Base-by-base conservation (phyloP, 1,140 invertebrate genomes). In the Neocloeon triangulifer region DNA sequence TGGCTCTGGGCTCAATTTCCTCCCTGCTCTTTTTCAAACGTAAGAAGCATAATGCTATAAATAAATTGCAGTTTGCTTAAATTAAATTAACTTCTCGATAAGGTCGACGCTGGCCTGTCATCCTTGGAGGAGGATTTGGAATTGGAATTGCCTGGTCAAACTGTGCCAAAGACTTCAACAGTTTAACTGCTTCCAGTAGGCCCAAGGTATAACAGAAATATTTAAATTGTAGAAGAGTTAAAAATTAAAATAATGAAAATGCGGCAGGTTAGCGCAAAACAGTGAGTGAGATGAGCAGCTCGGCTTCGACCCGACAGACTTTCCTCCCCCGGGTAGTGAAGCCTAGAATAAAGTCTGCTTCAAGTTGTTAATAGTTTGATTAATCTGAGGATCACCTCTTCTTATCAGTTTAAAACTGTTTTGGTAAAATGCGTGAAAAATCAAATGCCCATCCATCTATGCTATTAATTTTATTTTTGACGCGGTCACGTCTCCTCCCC, bases 141-240 rank as follows among this genome's bases (percentile, higher is more conserved):
- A 32, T 43, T 35, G 61, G 61, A 20, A 61, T 61, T 54, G 58
- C 52, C 16, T 56, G 55, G 45, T 40, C 55, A 21, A 63, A 63
- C 37, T 63, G 61, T 41, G 56, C 58, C 32, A 47, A 59, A 45
- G 52, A 55, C 34, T 57, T 63, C 33, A 47, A 55, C 26, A 37
- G 48, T 28, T 52, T 50, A 12, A 36, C 45, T 12, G 35, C 27
- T 34, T 32, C 48, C 19, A 40, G 47, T 14, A 43, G 42, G 30
- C 35, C 45, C 12, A 41, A 49, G 29, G 47, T 51, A 36, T n/a
- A n/a, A n/a, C 33, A 32, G 34, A 5, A 36, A 39, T 32, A 4
- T 19, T 16, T 7, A 21, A 29, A 15, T 19, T 8, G n/a, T n/a
- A n/a, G n/a, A n/a, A n/a, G n/a, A n/a, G n/a, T n/a, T n/a, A n/a